A percentile compares a stretch with the other conserved stretches of the same genome.
These are phyloP conservation scores for Leptinotarsa juncta DNA, from an alignment of 2,888 invertebrate species.

Conservation along the genomic window DNA sequence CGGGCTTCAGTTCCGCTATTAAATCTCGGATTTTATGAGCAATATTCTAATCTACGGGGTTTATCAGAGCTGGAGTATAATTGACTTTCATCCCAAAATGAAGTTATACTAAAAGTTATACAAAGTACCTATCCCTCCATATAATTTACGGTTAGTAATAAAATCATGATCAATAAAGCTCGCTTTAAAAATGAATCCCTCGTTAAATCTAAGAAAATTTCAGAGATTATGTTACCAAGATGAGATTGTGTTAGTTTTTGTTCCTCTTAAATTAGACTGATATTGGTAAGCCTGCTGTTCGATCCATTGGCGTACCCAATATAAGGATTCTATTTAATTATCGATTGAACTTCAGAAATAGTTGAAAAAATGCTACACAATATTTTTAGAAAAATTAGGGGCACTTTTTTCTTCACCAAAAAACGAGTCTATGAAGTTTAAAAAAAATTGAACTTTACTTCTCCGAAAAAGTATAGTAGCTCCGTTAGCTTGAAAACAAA, in stretches of 20 bases:
- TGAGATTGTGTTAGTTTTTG: background rate
- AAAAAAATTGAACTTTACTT: no score
- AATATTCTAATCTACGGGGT: background rate
- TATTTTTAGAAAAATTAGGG: no score
- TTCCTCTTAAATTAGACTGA: background rate
- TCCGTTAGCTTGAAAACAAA: no score
- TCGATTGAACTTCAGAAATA: no score
- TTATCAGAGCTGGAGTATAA: background rate
- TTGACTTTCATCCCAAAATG: background rate
- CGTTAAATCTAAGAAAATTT: background rate
- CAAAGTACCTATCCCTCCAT: background rate
- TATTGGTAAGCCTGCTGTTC: background rate
- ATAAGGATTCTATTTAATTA: no score
- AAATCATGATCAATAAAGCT: conserved; percentile 3
- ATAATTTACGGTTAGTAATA: conserved; percentile 6
- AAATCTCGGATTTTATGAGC: background rate
- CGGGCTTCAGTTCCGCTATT: background rate
- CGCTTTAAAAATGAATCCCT: background rate
- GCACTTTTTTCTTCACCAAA: no score
- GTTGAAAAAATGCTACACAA: no score
- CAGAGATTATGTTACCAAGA: background rate
- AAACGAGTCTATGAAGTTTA: no score
- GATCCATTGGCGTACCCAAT: no score
- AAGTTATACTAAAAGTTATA: background rate
- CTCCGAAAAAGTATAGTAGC: no score